Evolutionary conservation across 2,113 vertebrate species (phyloP).

Genomic region (Ptyas mucosa): DNA sequence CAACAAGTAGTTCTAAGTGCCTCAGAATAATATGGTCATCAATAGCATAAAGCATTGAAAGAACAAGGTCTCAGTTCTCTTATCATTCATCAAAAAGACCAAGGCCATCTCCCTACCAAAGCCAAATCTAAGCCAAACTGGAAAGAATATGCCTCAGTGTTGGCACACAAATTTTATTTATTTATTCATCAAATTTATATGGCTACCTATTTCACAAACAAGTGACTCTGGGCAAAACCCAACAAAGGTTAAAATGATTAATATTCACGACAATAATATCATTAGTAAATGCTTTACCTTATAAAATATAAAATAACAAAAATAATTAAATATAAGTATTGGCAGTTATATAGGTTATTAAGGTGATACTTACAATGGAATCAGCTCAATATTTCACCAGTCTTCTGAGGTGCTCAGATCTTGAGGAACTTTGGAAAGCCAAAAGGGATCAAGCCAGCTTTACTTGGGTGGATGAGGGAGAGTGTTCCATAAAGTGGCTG

Average conservation of each 20-base stretch:
- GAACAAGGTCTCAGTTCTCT: neutral
- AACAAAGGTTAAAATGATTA: neutral
- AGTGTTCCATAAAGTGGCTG: neutral
- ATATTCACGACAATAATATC: neutral
- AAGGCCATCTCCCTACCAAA: neutral
- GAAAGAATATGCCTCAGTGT: neutral
- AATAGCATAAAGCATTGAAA: neutral
- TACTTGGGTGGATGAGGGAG: neutral
- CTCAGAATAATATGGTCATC: neutral
- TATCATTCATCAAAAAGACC: neutral
- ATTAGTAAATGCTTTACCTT: neutral
- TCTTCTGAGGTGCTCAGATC: neutral
- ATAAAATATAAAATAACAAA: neutral
- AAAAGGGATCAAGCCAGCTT: neutral
- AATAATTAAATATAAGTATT: neutral
- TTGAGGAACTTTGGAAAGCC: neutral
- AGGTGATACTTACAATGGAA: neutral
- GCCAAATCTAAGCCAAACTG: neutral
- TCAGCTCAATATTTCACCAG: neutral
- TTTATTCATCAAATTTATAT: too few relatives aligned
- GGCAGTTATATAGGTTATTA: neutral
- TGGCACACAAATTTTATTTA: neutral
- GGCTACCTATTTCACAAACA: neutral
- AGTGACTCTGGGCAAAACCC: neutral
- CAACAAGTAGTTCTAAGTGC: neutral